phyloP scores from a whole-genome alignment of 2,797 vertebrate genomes.

The Ptychobarbus kaznakovi region DNA sequence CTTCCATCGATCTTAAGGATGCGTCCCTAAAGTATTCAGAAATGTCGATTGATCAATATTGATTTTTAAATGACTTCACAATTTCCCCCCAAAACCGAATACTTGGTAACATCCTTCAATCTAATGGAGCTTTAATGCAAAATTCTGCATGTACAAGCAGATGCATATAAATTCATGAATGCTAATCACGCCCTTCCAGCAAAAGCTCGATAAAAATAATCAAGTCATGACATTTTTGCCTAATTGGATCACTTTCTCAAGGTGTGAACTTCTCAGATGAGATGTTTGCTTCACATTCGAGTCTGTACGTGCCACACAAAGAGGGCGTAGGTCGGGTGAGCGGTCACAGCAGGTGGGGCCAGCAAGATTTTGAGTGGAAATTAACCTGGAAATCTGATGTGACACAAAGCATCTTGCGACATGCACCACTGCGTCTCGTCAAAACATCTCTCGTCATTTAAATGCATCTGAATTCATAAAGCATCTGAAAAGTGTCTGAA shows the following conservation, averaged over 20 bases:
- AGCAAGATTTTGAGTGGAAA: constrained; percentile 13
- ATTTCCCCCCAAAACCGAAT: too few species aligned
- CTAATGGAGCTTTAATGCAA: background rate
- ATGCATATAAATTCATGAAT: constrained; percentile 5
- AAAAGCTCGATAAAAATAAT: constrained; percentile 16
- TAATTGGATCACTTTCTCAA: constrained; percentile 19
- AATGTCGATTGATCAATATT: background rate
- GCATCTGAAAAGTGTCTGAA: background rate
- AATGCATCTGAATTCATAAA: background rate
- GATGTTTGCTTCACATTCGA: background rate
- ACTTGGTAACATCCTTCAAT: background rate
- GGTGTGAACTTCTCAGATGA: constrained; percentile 14
- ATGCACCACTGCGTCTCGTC: background rate
- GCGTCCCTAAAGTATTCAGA: background rate
- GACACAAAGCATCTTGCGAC: background rate
- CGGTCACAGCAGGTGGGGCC: background rate
- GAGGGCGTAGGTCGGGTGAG: constrained; percentile 15
- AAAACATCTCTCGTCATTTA: background rate
- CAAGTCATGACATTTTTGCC: constrained; percentile 8
- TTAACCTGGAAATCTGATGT: constrained; percentile 10
- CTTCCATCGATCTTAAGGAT: background rate
- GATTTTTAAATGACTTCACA: constrained; percentile 4
- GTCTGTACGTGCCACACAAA: constrained; percentile 13
- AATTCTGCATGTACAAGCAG: constrained; percentile 16
- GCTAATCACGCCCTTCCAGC: background rate